Base-by-base conservation (phyloP, 1,140 invertebrate genomes). In the Parapsyche elsis region DNA sequence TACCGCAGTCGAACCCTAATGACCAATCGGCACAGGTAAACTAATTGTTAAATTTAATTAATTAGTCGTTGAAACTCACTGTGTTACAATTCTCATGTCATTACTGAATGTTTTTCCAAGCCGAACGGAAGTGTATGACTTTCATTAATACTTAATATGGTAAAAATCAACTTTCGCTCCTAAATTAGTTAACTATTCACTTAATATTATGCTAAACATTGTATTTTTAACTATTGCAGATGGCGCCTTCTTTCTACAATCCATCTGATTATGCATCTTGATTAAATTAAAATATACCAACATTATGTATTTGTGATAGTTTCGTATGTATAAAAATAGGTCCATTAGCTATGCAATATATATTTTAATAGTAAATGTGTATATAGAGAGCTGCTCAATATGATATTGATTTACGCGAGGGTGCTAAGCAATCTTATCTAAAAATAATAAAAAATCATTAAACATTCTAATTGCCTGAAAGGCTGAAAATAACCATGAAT, bases 1-100 rank as follows among this genome's bases (percentile, higher is more conserved):
- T 89, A 79, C 87, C 87, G 0, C 73, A 76, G 10, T 71, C 53
- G 16, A 59, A 26, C 38, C 38, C 77, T 14, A 59, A 78, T 23
- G 46, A 80, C 45, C 70, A 45, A 59, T 46, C 10, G 14, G 49
- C 44, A 24, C 73, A 76, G 61, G 71, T 76, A 53, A 19, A 10
- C 21, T 79, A 16, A n/a, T 45, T 14, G 10, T 61, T 7, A 61
- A 5, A 38, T 16, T 10, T 9, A 67, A 44, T 12, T 0, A n/a
- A n/a, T n/a, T n/a, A n/a, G n/a, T 38, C 30, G 30, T 38, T 38
- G 30, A 7, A 74, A 14, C 9, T 53, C 1, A 23, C 2, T 24
- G 9, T 24, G 10, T 64, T 26, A 26, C 64, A 1, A 16, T 78
- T 38, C 19, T 23, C 1, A 78, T 78, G 30, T 38, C 23, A 16